phyloP scores from a whole-genome alignment of 2,888 invertebrate genomes.

The Tachina grossa region DNA sequence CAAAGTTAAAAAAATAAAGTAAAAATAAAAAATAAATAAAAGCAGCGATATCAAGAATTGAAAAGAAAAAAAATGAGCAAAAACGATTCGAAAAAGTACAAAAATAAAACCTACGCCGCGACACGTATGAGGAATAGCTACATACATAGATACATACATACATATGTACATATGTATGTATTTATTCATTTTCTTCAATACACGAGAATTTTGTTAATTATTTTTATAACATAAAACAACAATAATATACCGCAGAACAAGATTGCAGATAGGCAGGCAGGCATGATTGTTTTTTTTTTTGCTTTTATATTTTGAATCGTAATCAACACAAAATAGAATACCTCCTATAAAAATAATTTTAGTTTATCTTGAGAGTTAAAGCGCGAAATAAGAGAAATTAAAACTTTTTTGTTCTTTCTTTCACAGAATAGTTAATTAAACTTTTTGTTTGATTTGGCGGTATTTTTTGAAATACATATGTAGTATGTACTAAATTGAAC shows the following conservation, averaged over 20 bases:
- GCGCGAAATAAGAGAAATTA: constrained; percentile 42
- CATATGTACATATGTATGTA: not conserved
- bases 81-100: constrained; percentile 15
- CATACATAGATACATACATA: not conserved
- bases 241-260: not conserved
- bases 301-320: constrained; percentile 24
- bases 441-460: not conserved
- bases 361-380: constrained; percentile 22
- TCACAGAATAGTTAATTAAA: not conserved
- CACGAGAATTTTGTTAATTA: constrained; percentile 33
- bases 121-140: constrained; percentile 59
- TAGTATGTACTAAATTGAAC: not conserved
- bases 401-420: not conserved
- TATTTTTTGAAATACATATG: not conserved
- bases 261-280: constrained; percentile 29
- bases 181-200: constrained; percentile 22
- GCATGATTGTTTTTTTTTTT: constrained; percentile 11
- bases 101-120: constrained; percentile 59
- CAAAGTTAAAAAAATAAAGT: constrained; percentile 37
- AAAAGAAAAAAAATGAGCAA: not conserved
- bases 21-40: not conserved
- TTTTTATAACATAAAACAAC: constrained; percentile 17
- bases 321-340: constrained; percentile 27
- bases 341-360: constrained; percentile 3
- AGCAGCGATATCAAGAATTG: constrained; percentile 35